phyloP scores from a whole-genome alignment of 2,888 invertebrate species.

The Spisula solida region DNA sequence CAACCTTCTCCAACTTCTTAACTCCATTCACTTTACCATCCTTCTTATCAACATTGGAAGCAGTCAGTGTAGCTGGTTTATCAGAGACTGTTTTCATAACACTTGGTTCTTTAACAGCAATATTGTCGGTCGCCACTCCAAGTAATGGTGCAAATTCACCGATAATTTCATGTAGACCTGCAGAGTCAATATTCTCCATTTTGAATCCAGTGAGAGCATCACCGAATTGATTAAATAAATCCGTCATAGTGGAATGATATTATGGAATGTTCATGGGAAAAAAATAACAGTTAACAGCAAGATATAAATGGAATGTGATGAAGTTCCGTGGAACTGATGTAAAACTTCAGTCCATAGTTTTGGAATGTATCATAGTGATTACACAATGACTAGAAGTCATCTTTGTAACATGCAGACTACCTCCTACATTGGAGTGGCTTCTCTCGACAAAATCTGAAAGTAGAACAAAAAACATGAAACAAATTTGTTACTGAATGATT shows the following conservation, averaged over 20 bases:
- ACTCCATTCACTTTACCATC: neutral
- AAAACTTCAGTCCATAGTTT: slow-evolving; percentile 17
- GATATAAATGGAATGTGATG: slow-evolving; percentile 46
- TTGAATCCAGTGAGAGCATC: slow-evolving; percentile 59
- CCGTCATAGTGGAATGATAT: slow-evolving; percentile 56
- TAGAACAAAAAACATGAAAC: neutral
- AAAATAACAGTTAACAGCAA: neutral
- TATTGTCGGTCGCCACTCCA: slow-evolving; percentile 57
- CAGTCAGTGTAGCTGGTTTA: neutral
- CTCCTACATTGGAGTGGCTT: neutral
- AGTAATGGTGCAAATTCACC: slow-evolving; percentile 70
- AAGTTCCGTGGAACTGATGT: neutral
- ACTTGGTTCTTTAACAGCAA: neutral
- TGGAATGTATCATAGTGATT: slow-evolving; percentile 29
- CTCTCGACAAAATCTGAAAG: neutral
- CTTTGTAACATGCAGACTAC: slow-evolving; percentile 12
- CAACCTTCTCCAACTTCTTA: neutral
- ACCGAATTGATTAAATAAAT: slow-evolving; percentile 60
- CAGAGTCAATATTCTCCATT: slow-evolving; percentile 68
- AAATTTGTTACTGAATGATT: no score
- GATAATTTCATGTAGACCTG: slow-evolving; percentile 68
- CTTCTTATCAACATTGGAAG: neutral
- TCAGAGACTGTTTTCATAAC: neutral
- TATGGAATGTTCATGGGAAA: slow-evolving; percentile 35
- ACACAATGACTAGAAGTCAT: neutral